Conservation (phyloP, 2,113 vertebrate species). For the Centrocercus urophasianus region DNA sequence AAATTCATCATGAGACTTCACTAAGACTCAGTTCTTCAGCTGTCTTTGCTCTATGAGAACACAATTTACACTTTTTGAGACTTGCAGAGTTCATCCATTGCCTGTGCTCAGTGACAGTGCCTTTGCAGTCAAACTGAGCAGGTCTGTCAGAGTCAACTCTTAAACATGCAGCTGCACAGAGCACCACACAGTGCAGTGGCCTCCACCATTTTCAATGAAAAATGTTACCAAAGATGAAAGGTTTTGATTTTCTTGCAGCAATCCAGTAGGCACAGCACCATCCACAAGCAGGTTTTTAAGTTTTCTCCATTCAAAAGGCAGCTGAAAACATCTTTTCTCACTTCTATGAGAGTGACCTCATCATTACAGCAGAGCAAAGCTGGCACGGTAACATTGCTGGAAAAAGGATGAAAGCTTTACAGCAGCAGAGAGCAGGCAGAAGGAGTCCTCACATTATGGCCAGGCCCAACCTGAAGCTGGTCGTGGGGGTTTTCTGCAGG, state of each 20-base stretch:
- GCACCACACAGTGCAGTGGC: neutral
- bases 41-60: neutral
- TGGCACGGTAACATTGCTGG: neutral
- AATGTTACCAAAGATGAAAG: neutral
- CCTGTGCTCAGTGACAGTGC: neutral
- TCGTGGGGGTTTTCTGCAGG: neutral
- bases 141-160: neutral
- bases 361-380: neutral
- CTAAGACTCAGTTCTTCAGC: neutral
- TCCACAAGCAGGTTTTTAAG: neutral
- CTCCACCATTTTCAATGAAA: neutral
- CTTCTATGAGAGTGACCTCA: neutral
- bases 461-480: neutral
- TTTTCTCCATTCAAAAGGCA: neutral
- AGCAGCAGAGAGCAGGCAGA: neutral
- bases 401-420: conserved; percentile 1
- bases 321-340: neutral
- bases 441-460: neutral
- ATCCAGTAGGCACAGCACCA: neutral
- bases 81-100: neutral
- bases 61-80: neutral
- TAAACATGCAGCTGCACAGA: neutral
- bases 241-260: neutral
- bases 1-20: conserved; percentile 18
- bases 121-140: neutral